These are phyloP conservation scores for Malacosoma neustria DNA, from an alignment of 2,888 invertebrate genomes.

Conservation along the genomic window DNA sequence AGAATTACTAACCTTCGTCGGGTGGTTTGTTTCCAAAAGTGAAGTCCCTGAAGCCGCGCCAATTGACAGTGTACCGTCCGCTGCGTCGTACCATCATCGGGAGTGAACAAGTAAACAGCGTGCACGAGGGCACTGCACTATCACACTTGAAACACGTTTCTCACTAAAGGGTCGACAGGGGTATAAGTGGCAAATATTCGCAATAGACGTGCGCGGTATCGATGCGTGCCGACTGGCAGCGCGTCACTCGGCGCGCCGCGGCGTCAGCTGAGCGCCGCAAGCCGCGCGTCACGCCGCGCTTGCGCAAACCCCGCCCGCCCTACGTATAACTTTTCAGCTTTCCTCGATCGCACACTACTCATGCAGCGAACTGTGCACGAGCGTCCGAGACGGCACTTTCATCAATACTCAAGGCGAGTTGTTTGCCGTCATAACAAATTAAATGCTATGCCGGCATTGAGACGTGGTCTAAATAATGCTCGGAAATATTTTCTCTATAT, in stretches of 20 bases:
- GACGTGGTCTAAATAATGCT: not conserved
- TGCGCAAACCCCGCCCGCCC: conserved; percentile 49
- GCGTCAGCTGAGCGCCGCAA: conserved; percentile 43
- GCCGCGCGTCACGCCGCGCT: conserved; percentile 47
- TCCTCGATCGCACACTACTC: not conserved
- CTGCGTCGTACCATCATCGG: conserved; percentile 69
- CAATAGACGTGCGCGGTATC: conserved; percentile 37
- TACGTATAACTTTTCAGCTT: conserved; percentile 7
- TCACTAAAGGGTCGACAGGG: conserved; percentile 27
- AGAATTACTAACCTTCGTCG: conserved; percentile 54
- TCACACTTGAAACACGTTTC: conserved; percentile 21
- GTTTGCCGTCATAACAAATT: not conserved
- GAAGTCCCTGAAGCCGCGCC: conserved; percentile 67
- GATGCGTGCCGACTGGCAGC: conserved; percentile 38
- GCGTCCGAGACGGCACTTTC: not conserved
- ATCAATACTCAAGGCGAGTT: not conserved
- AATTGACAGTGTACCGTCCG: conserved; percentile 69
- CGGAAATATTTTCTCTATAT: not conserved
- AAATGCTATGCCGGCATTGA: too few relatives aligned
- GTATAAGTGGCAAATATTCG: conserved; percentile 30
- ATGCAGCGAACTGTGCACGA: not conserved
- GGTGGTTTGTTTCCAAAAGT: conserved; percentile 62
- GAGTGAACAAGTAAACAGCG: conserved; percentile 10
- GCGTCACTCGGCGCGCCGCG: conserved; percentile 57
- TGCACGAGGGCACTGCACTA: conserved; percentile 8